Percentiles rank a stretch among this genome's conserved stretches.
Conservation (phyloP, 2,888 invertebrate species). For the Drosophila paucipuncta region DNA sequence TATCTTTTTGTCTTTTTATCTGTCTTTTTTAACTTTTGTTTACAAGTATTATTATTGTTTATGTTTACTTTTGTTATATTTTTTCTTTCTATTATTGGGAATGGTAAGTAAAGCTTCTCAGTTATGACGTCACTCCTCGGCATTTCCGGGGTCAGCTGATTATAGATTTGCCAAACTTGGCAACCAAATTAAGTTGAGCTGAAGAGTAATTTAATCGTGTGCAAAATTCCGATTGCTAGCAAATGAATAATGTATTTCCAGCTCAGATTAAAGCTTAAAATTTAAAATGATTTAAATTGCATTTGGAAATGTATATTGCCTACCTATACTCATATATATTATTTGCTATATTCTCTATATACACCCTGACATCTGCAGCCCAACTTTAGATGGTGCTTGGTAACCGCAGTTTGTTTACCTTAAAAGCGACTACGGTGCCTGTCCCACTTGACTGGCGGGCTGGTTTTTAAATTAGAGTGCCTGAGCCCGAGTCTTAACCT, state of each 20-base stretch:
- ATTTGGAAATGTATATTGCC: neutral
- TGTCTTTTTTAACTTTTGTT: too few species aligned
- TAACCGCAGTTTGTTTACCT: conserved; percentile 65
- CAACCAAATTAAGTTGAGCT: neutral
- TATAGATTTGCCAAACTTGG: neutral
- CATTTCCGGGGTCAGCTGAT: too few species aligned
- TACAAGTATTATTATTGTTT: too few species aligned
- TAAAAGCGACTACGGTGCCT: conserved; percentile 6
- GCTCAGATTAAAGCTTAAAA: neutral
- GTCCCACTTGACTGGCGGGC: neutral
- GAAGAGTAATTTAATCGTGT: neutral
- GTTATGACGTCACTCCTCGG: too few species aligned
- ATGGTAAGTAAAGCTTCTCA: too few species aligned
- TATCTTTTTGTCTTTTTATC: too few species aligned
- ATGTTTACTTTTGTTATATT: too few species aligned
- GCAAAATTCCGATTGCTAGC: neutral
- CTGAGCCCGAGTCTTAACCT: conserved; percentile 66
- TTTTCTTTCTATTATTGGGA: too few species aligned
- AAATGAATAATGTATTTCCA: neutral
- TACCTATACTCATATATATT: too few species aligned
- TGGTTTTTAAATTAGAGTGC: conserved; percentile 36
- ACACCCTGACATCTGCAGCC: neutral
- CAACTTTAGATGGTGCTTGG: conserved; percentile 30
- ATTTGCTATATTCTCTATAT: too few species aligned
- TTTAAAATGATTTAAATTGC: neutral